phyloP scores from a whole-genome alignment of 2,888 invertebrate genomes.

The Drosophila borborema region DNA sequence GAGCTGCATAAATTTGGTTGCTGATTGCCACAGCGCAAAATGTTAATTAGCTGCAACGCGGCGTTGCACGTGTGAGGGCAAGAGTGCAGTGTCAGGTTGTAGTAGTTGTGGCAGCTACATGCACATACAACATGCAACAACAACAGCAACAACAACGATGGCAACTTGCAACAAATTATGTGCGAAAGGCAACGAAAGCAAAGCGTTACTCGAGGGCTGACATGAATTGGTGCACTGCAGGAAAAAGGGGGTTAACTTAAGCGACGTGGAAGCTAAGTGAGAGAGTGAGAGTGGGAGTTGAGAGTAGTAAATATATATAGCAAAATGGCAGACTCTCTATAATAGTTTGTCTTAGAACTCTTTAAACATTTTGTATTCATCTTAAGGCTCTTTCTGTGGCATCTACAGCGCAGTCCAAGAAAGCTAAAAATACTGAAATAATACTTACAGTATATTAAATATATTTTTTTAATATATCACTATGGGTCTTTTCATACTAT shows the following conservation, averaged over 20 bases:
- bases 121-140: neutral
- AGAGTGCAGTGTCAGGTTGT: slow-evolving; percentile 23
- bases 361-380: neutral
- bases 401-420: neutral
- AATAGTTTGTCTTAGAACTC: neutral
- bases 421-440: too few species aligned
- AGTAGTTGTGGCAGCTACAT: neutral
- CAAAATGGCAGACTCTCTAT: neutral
- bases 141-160: neutral
- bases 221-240: slow-evolving; percentile 10
- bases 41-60: slow-evolving; percentile 58
- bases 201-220: slow-evolving; percentile 36
- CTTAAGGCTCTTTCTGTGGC: too few species aligned
- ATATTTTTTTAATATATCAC: too few species aligned
- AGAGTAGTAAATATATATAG: neutral
- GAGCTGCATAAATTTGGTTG: slow-evolving; percentile 65
- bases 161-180: slow-evolving; percentile 49
- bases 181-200: slow-evolving; percentile 36
- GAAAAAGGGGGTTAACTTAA: neutral
- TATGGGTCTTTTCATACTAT: too few species aligned
- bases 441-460: too few species aligned
- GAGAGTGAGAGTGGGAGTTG: neutral
- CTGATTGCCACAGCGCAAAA: slow-evolving; percentile 53
- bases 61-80: slow-evolving; percentile 41
- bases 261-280: neutral